These are phyloP conservation scores for Valencia hispanica DNA, from an alignment of 2,797 vertebrate genomes.

Conservation along the genomic window DNA sequence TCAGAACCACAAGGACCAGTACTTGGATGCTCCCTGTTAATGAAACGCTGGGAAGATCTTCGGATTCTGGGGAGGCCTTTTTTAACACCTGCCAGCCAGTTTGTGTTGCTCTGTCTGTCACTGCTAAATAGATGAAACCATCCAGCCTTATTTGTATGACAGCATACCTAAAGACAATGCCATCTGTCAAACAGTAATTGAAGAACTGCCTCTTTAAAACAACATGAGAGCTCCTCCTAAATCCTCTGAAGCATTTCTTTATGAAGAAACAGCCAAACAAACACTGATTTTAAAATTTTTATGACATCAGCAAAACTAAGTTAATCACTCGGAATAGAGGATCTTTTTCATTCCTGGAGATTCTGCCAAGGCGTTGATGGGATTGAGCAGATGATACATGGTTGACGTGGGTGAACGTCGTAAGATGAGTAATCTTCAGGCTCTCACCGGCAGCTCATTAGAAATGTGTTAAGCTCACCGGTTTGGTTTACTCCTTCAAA, in stretches of 20 bases:
- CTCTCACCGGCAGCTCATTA: slow-evolving; percentile 75
- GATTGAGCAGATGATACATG: slow-evolving; percentile 72
- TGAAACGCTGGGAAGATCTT: slow-evolving; percentile 26
- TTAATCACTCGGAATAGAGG: slow-evolving; percentile 74
- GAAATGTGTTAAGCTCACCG: slow-evolving; percentile 80
- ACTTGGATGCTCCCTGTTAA: slow-evolving; percentile 43
- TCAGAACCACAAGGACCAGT: slow-evolving; percentile 19
- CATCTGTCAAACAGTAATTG: slow-evolving; percentile 77
- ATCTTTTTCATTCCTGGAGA: slow-evolving; percentile 65
- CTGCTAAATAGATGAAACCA: slow-evolving; percentile 57
- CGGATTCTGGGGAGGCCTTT: slow-evolving; percentile 38
- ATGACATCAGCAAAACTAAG: slow-evolving; percentile 79
- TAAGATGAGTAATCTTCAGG: slow-evolving; percentile 75
- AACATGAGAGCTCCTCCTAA: slow-evolving; percentile 60
- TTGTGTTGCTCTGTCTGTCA: slow-evolving; percentile 70
- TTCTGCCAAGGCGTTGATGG: slow-evolving; percentile 57
- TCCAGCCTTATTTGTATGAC: slow-evolving; percentile 63
- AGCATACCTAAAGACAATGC: slow-evolving; percentile 73
- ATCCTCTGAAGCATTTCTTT: slow-evolving; percentile 69
- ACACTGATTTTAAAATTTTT: slow-evolving; percentile 70
- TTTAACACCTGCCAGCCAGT: slow-evolving; percentile 83
- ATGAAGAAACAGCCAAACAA: slow-evolving; percentile 68
- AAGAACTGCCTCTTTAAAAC: slow-evolving; percentile 66
- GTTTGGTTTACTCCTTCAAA: slow-evolving; percentile 68
- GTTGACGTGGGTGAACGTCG: slow-evolving; percentile 62